Base-by-base conservation (phyloP, 2,888 invertebrate species). In the Galerucella pusilla region DNA sequence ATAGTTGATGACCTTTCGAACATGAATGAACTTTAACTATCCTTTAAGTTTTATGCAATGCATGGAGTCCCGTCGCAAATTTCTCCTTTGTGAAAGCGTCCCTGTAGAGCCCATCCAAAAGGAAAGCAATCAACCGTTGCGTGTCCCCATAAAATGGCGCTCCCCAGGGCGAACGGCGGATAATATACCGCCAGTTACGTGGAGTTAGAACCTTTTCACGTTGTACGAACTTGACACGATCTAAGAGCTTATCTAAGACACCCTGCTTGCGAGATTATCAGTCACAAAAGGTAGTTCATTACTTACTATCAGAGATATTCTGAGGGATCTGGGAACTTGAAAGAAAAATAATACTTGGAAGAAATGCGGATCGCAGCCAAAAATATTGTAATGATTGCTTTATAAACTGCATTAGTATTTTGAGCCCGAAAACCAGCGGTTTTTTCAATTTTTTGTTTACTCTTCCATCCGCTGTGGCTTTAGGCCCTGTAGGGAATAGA, bases 91-190 rank as follows among this genome's bases (percentile, higher is more conserved):
- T 65, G 64, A 46, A 49, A 28, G 46, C 64, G 64, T 65, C 64
- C 64, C 64, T 65, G 64, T 46, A 20, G 46, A 71, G 71, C 73
- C 71, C 67, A 68, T 76, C 46, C 59, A 52, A 69, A 77, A 80
- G 78, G 76, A 78, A 85, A 85, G 87, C 86, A 87, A 87, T 87
- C 87, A 88, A 87, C 86, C 85, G 82, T 86, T 87, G 87, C 87
- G 87, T 88, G 87, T 87, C 84, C 85, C 85, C 86, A 85, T 88
- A 87, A 88, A 87, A 82, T 71, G 80, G 77, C 77, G 75, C 79
- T 76, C 81, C 82, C 81, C 80, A 79, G 79, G 79, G 77, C 79
- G 77, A 71, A 77, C 67, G 67, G 60, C 49, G 80, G 77, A 79
- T 82, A 80, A 81, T 80, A 80, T 80, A 79, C 78, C 78, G 75